These are phyloP conservation scores for Neoascia interrupta DNA, from an alignment of 2,888 invertebrate genomes.

Conservation along the genomic window DNA sequence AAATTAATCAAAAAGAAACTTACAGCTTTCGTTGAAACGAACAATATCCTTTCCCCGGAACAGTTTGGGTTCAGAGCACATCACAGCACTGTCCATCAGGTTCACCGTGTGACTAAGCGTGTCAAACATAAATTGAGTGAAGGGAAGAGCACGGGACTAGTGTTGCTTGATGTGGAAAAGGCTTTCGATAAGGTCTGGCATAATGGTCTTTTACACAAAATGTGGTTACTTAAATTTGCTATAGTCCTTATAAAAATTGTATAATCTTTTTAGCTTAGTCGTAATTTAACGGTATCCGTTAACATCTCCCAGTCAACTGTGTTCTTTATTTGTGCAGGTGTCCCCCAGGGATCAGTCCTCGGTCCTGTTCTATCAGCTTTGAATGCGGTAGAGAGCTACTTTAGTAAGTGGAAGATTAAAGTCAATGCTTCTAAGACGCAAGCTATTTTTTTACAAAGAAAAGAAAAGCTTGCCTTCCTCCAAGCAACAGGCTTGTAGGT, in stretches of 20 bases:
- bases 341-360: too few species aligned
- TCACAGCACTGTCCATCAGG: conserved; percentile 72
- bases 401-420: too few species aligned
- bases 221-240: conserved; percentile 60
- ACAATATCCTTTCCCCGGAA: too few species aligned
- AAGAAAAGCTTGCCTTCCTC: too few species aligned
- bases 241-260: too few species aligned
- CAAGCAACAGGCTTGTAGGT: too few species aligned
- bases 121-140: conserved; percentile 69
- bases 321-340: too few species aligned
- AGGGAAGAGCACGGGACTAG: conserved; percentile 69
- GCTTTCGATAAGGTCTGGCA: too few species aligned
- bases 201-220: conserved; percentile 69
- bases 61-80: too few species aligned
- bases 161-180: conserved; percentile 73
- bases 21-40: conserved; percentile 56
- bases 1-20: conserved; percentile 42
- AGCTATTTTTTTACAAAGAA: neutral
- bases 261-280: neutral
- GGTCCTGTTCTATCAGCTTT: too few species aligned
- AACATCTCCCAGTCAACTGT: neutral
- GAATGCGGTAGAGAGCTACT: neutral
- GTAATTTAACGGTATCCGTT: too few species aligned
- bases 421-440: neutral
- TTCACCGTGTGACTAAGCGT: conserved; percentile 70